phyloP scores from a whole-genome alignment of 2,113 vertebrate species.

The Amphiprion percula region DNA sequence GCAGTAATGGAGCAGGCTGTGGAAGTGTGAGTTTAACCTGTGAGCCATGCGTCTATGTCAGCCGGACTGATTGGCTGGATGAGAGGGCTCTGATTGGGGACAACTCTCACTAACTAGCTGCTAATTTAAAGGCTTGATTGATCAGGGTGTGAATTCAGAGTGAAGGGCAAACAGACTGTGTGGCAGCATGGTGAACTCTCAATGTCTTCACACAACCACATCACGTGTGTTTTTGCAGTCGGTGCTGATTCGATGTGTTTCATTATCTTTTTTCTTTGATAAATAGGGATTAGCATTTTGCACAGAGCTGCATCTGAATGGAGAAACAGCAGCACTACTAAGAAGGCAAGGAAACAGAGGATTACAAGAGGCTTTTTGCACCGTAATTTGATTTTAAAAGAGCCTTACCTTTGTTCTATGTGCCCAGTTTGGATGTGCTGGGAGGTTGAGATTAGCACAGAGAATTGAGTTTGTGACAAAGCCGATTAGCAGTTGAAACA shows the following conservation, averaged over 20 bases:
- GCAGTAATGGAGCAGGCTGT: neutral
- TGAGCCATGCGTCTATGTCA: slow-evolving; percentile 23
- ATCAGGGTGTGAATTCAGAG: slow-evolving; percentile 42
- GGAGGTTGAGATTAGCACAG: slow-evolving; percentile 77
- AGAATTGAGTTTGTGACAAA: slow-evolving; percentile 77
- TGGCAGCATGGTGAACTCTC: slow-evolving; percentile 5
- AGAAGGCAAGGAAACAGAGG: slow-evolving; percentile 72
- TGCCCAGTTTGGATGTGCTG: slow-evolving; percentile 71
- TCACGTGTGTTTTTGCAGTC: slow-evolving; percentile 7
- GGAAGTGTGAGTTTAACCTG: slow-evolving; percentile 42
- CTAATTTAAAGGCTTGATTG: slow-evolving; percentile 70
- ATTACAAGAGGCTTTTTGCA: slow-evolving; percentile 82
- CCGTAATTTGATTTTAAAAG: slow-evolving; percentile 81
- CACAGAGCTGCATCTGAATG: slow-evolving; percentile 55
- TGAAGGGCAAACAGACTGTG: slow-evolving; percentile 60
- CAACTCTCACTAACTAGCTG: slow-evolving; percentile 54
- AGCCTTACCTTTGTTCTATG: slow-evolving; percentile 81
- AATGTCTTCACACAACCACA: slow-evolving; percentile 21
- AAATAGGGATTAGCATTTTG: slow-evolving; percentile 75
- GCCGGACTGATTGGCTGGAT: slow-evolving; percentile 65
- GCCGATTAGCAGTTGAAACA: slow-evolving; percentile 82
- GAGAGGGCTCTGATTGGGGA: slow-evolving; percentile 69
- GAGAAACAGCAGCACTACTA: slow-evolving; percentile 57
- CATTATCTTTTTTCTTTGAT: slow-evolving; percentile 53
- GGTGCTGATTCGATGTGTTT: slow-evolving; percentile 15